These are phyloP conservation scores for Sebastes paucispinis DNA, from an alignment of 2,797 vertebrate species.

Conservation along the genomic window DNA sequence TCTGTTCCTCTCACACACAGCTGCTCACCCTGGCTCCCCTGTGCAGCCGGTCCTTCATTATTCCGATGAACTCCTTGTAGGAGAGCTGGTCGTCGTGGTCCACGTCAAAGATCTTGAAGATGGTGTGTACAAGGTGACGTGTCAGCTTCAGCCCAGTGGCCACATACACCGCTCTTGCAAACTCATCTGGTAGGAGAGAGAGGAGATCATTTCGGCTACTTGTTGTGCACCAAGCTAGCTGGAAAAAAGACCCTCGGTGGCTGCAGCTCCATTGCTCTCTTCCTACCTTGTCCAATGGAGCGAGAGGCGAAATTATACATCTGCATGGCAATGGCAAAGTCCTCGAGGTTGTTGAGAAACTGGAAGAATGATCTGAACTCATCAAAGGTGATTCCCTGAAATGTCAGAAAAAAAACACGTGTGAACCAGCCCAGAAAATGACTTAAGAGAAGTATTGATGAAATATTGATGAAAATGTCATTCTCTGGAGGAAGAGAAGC, in stretches of 20 bases:
- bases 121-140: slow-evolving; percentile 95
- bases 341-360: slow-evolving; percentile 98
- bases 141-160: slow-evolving; percentile 96
- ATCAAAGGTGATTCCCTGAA: slow-evolving; percentile 98
- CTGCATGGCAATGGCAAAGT: slow-evolving; percentile 98
- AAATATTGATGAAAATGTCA: background rate
- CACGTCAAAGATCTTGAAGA: slow-evolving; percentile 99
- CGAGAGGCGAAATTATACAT: slow-evolving; percentile 99
- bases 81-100: slow-evolving; percentile 98
- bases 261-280: background rate
- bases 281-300: slow-evolving; percentile 94
- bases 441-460: background rate
- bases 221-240: background rate
- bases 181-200: slow-evolving; percentile 88
- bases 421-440: background rate
- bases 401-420: slow-evolving; percentile 14
- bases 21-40: slow-evolving; percentile 91
- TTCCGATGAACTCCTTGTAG: slow-evolving; percentile 98
- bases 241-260: background rate
- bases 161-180: slow-evolving; percentile 96
- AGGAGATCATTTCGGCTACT: background rate
- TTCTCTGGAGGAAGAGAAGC: background rate
- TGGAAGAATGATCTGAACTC: slow-evolving; percentile 99
- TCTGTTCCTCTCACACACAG: background rate
- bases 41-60: slow-evolving; percentile 98